Conservation (phyloP, 2,888 invertebrate genomes). For the Bimastos eiseni region DNA sequence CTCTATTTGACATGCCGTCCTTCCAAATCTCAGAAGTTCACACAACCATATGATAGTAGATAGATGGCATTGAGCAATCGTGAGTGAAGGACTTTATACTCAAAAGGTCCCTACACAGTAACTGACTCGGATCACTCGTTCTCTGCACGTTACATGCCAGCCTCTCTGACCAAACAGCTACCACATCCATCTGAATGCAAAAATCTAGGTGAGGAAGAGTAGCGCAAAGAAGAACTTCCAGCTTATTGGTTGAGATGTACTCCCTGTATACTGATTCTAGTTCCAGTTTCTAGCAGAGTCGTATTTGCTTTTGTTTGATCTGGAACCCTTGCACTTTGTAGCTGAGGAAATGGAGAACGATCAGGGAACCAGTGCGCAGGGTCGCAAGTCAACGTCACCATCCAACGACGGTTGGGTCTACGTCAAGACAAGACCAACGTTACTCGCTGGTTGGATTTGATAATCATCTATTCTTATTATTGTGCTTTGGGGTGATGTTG, state of each 20-base stretch:
- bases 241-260: background rate
- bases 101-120: no score
- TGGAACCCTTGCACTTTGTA: background rate
- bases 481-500: background rate
- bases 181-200: no score
- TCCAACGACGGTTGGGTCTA: conserved; percentile 21
- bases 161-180: no score
- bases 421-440: background rate
- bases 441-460: background rate
- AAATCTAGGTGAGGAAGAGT: no score
- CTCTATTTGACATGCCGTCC: no score
- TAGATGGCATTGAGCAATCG: no score
- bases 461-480: background rate
- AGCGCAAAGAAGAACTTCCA: background rate
- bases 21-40: no score
- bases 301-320: background rate
- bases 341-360: background rate
- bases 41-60: no score
- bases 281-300: background rate
- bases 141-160: no score
- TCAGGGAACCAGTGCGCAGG: conserved; percentile 23
- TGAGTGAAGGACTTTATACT: no score
- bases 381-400: conserved; percentile 22
- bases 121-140: no score
- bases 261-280: background rate